phyloP scores from a whole-genome alignment of 2,888 invertebrate species.

The Chamaedrilus cognettii region DNA sequence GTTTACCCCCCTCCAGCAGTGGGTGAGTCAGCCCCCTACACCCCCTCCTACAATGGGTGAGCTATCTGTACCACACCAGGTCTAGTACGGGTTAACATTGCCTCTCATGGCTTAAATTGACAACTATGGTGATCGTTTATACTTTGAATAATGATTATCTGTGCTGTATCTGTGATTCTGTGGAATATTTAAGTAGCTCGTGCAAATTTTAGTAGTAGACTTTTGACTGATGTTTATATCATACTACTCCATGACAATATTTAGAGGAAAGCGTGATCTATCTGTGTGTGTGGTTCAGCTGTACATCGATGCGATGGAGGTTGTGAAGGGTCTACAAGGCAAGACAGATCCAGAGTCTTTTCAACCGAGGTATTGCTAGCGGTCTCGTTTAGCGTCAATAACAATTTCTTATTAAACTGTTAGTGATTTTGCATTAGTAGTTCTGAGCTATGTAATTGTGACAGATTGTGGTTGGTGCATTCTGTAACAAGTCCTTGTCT shows the following conservation, averaged over 20 bases:
- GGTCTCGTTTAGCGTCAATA: too few species aligned
- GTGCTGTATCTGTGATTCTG: not conserved
- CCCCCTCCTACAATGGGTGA: too few species aligned
- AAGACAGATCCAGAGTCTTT: not conserved
- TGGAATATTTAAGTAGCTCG: not conserved
- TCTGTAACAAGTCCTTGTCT: not conserved
- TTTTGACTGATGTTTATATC: too few species aligned
- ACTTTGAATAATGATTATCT: not conserved
- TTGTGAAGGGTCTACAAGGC: constrained; percentile 28
- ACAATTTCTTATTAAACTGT: too few species aligned
- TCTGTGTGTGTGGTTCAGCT: constrained; percentile 42
- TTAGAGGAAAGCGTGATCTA: too few species aligned
- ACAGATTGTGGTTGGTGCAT: too few species aligned
- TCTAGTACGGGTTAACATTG: too few species aligned
- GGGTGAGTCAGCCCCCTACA: too few species aligned
- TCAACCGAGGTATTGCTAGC: constrained; percentile 20
- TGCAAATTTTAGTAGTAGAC: not conserved
- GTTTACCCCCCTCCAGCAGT: constrained; percentile 59
- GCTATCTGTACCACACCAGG: too few species aligned
- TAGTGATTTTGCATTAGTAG: not conserved
- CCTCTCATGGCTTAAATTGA: not conserved
- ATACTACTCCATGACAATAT: too few species aligned
- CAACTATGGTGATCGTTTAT: not conserved
- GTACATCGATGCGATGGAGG: constrained; percentile 49
- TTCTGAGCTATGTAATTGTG: not conserved